These are phyloP conservation scores for Heliornis fulica DNA, from an alignment of 2,113 vertebrate species.

Conservation along the genomic window DNA sequence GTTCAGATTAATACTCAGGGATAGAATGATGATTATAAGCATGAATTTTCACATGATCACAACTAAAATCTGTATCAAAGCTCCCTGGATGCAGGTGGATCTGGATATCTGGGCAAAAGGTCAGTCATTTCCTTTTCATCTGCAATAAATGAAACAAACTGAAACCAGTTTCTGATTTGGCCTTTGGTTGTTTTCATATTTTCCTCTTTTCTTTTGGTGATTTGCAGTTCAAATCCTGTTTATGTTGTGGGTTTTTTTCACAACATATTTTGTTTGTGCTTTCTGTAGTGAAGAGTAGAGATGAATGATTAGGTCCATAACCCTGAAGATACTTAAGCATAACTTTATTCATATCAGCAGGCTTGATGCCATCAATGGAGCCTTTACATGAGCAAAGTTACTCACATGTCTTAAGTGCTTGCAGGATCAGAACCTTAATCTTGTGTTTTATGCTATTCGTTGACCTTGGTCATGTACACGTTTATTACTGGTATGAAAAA, in stretches of 20 bases:
- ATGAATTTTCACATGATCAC: not conserved
- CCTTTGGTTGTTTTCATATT: not conserved
- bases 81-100: not conserved
- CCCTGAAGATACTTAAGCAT: not conserved
- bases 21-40: not conserved
- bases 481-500: slow-evolving; percentile 55
- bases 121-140: not conserved
- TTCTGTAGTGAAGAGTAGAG: not conserved
- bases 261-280: not conserved
- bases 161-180: not conserved
- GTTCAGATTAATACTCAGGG: not conserved
- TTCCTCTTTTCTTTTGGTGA: not conserved
- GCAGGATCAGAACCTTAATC: slow-evolving; percentile 64
- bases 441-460: slow-evolving; percentile 52
- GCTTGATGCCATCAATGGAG: not conserved
- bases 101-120: not conserved
- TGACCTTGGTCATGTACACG: slow-evolving; percentile 54
- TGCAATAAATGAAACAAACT: slow-evolving; percentile 18
- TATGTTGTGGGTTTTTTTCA: rapidly evolving
- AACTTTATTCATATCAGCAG: slow-evolving; percentile 29
- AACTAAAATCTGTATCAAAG: not conserved
- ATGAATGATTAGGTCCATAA: not conserved
- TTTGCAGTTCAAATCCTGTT: not conserved
- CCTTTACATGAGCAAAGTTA: slow-evolving; percentile 32
- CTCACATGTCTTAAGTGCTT: slow-evolving; percentile 21